Evolutionary conservation across 2,113 vertebrate species (phyloP), one percentile per base, ranked within the genome.

Genomic region (Macquaria ambigua): DNA sequence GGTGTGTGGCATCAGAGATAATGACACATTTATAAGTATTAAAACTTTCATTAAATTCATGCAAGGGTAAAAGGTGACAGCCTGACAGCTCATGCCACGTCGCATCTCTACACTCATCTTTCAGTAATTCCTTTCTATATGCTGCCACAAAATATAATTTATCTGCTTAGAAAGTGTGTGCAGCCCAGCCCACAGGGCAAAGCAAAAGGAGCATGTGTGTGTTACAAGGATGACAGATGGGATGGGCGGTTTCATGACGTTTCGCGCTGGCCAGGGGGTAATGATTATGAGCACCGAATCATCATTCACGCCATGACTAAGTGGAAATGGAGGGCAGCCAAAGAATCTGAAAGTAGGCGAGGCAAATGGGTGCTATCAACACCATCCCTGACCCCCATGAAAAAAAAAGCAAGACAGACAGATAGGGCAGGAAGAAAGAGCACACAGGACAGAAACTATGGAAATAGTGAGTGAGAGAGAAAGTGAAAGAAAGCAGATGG

Each of bases 261-360:
- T 71, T 89, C 74, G 74, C 55, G 59, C 39, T 58, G 73, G 77
- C 78, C 58, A 43, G 75, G 74, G 85, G 74, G 82, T 64, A 74
- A 87, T 68, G 34, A 84, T 77, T 83, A 80, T 63, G 63, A 86
- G 55, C 61, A n/a, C 23, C 9, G 68, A 48, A 87, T 78, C 74
- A 90, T 87, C 15, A 87, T 79, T 92, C 59, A 87, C 67, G 85
- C 67, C 34, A 59, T 86, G 84, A 90, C 82, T 63, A 90, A 90
- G 86, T 46, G 48, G 62, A 82, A 84, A 84, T 79, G 72, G 86
- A 83, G 41, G 58, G 39, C 53, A 56, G 82, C 85, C 82, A 90
- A 84, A 83, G 41, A 82, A 82, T 68, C 23, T 0, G 14, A 63
- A 79, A 80, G 62, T 41, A 83, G 83, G 85, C 3, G 50, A 88